Evolutionary conservation across 2,888 invertebrate genomes (phyloP).

Genomic region (Trichogramma evanescens): DNA sequence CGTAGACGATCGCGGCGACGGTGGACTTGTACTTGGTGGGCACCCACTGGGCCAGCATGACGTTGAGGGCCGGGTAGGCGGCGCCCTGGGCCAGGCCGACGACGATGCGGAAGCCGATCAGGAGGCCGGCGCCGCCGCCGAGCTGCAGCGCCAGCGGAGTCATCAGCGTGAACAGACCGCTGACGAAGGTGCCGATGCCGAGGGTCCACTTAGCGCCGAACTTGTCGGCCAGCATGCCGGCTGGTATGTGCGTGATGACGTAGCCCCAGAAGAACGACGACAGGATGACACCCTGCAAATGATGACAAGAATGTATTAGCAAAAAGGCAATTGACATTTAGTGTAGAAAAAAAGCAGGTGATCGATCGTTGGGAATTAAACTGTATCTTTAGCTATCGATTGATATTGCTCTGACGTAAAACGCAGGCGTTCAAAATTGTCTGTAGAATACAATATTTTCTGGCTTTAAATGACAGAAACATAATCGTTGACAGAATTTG

Average conservation of each 20-base stretch:
- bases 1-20: constrained; percentile 71
- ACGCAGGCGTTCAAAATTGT: too few relatives aligned
- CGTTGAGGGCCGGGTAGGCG: constrained; percentile 76
- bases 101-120: constrained; percentile 67
- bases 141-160: constrained; percentile 65
- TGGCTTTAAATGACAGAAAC: too few relatives aligned
- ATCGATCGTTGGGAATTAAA: too few relatives aligned
- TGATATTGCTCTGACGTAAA: neutral
- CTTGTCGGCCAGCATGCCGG: constrained; percentile 70
- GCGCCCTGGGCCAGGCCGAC: constrained; percentile 82
- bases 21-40: constrained; percentile 62
- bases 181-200: constrained; percentile 72
- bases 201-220: constrained; percentile 81
- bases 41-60: constrained; percentile 74
- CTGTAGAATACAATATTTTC: too few relatives aligned
- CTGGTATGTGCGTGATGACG: constrained; percentile 74
- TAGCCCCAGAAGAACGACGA: constrained; percentile 83
- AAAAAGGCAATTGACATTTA: too few relatives aligned
- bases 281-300: constrained; percentile 65
- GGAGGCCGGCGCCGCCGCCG: constrained; percentile 60
- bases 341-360: neutral
- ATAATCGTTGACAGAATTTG: too few relatives aligned
- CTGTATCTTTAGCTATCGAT: too few relatives aligned
- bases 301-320: neutral
- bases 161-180: constrained; percentile 72